A percentile compares a stretch with the other conserved stretches of the same genome.
Evolutionary conservation across 2,888 invertebrate genomes (phyloP).

Genomic region (Plebejus melissa): DNA sequence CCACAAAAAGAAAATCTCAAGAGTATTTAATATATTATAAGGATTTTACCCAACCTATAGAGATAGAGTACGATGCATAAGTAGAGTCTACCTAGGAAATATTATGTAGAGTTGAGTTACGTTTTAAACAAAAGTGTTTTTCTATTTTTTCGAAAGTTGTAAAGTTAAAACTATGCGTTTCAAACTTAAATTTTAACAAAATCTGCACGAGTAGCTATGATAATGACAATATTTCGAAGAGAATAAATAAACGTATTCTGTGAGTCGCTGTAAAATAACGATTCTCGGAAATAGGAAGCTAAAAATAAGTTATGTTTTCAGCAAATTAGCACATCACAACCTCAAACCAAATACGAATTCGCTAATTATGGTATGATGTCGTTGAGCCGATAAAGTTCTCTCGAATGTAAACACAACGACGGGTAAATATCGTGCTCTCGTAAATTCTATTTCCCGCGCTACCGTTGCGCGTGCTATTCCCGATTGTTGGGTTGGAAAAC

Average conservation of each 20-base stretch:
- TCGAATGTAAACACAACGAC: slow-evolving; percentile 64
- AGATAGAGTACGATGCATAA: no score
- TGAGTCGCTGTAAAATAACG: not conserved
- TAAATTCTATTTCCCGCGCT: slow-evolving; percentile 75
- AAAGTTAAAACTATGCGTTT: not conserved
- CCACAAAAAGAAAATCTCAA: not conserved
- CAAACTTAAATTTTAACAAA: not conserved
- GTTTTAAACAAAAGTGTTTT: no score
- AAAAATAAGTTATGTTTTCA: slow-evolving; percentile 7
- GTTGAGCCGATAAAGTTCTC: slow-evolving; percentile 76
- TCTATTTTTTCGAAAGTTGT: not conserved
- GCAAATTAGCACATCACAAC: slow-evolving; percentile 8
- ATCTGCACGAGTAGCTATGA: not conserved
- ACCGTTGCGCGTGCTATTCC: slow-evolving; percentile 57
- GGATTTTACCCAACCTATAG: no score
- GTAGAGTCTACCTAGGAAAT: no score
- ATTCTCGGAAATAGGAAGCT: slow-evolving; percentile 15
- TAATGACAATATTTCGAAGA: not conserved
- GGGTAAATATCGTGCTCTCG: slow-evolving; percentile 75
- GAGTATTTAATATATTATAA: not conserved
- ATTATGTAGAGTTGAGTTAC: no score
- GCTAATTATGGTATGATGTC: slow-evolving; percentile 67
- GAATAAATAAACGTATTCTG: not conserved
- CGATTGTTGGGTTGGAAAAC: slow-evolving; percentile 36
- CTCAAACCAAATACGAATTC: slow-evolving; percentile 33